Evolutionary conservation across 2,888 invertebrate genomes (phyloP).

Genomic region (Glaucopsyche alexis): DNA sequence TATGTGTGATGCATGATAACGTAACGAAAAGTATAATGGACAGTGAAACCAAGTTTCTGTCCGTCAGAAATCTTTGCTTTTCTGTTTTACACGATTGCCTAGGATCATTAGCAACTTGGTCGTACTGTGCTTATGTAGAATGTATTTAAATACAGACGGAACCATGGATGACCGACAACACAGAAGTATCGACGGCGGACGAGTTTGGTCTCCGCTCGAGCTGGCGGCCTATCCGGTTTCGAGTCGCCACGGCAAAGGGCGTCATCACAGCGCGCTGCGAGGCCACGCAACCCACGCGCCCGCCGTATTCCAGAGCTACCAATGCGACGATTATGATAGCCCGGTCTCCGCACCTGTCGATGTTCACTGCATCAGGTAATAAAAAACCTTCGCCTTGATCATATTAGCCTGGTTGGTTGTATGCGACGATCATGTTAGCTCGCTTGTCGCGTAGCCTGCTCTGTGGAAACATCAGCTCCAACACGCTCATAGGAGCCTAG

Average conservation of each 20-base stretch:
- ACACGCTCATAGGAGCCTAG: neutral
- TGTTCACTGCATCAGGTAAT: conserved; percentile 69
- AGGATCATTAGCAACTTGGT: too few species aligned
- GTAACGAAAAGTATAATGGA: too few species aligned
- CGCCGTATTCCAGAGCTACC: conserved; percentile 53
- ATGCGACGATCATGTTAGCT: neutral
- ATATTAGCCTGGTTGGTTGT: neutral
- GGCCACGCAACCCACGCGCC: conserved; percentile 65
- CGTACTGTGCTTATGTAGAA: too few species aligned
- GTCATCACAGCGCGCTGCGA: conserved; percentile 60
- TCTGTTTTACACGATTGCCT: too few species aligned
- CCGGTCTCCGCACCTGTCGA: conserved; percentile 67
- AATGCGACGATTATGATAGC: conserved; percentile 60
- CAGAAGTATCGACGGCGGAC: conserved; percentile 58
- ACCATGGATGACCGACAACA: conserved; percentile 63
- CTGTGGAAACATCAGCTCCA: too few species aligned
- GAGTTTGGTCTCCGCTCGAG: conserved; percentile 61
- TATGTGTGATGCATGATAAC: too few species aligned
- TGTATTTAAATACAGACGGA: conserved; percentile 52
- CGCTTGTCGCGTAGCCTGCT: too few species aligned
- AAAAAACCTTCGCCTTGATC: neutral
- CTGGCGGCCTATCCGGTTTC: conserved; percentile 60
- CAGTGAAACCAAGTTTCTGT: too few species aligned
- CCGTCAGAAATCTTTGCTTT: too few species aligned
- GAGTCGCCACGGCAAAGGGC: conserved; percentile 53